Evolutionary conservation across 2,888 invertebrate genomes (phyloP).

Genomic region (Drosophila mercatorum): DNA sequence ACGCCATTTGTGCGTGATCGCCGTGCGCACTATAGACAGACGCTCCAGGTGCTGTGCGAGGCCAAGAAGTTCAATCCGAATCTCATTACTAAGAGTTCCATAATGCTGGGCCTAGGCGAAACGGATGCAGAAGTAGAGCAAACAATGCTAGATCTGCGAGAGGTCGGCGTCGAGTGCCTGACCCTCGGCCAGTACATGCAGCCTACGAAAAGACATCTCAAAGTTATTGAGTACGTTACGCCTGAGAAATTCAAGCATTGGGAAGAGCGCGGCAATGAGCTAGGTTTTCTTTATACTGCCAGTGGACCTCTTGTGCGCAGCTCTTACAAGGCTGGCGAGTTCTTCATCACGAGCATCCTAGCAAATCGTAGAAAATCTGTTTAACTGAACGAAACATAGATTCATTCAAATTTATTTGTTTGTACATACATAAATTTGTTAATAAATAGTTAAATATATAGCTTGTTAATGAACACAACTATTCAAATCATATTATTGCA

Average conservation of each 20-base stretch:
- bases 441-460: slow-evolving; percentile 29
- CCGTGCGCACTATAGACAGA: slow-evolving; percentile 96
- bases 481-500: neutral
- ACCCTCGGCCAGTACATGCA: slow-evolving; percentile 99
- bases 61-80: slow-evolving; percentile 93
- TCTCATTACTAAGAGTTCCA: slow-evolving; percentile 97
- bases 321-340: slow-evolving; percentile 99
- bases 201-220: slow-evolving; percentile 97
- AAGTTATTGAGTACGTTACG: slow-evolving; percentile 97
- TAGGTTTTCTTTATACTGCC: slow-evolving; percentile 98
- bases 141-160: slow-evolving; percentile 93
- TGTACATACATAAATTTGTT: slow-evolving; percentile 14
- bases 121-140: slow-evolving; percentile 93
- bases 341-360: slow-evolving; percentile 93
- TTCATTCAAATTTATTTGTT: slow-evolving; percentile 1
- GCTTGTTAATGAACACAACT: neutral
- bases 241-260: slow-evolving; percentile 96
- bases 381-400: neutral
- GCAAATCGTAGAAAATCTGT: slow-evolving; percentile 85
- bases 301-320: slow-evolving; percentile 98
- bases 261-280: slow-evolving; percentile 91
- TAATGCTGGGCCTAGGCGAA: slow-evolving; percentile 98
- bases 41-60: slow-evolving; percentile 91
- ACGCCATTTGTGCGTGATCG: slow-evolving; percentile 97
- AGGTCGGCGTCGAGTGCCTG: slow-evolving; percentile 95